Percentiles rank a stretch among this genome's conserved stretches.
phyloP scores from a whole-genome alignment of 2,113 vertebrate genomes.

The Isurus oxyrinchus region DNA sequence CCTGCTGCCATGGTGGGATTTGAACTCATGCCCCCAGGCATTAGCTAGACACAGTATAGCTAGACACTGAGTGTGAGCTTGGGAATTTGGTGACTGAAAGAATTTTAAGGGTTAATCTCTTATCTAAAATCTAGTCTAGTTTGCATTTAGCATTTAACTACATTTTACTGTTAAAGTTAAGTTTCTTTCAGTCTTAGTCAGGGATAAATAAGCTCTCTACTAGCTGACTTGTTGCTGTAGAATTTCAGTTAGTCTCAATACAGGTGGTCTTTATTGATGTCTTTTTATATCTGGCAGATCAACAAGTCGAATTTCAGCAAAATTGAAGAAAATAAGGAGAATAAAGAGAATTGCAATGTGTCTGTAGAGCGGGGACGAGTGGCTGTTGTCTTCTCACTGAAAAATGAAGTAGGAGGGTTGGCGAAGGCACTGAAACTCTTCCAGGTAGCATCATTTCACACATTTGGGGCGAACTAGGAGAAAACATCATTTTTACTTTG shows the following conservation, averaged over 20 bases:
- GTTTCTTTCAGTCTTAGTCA: too few species aligned
- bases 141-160: too few species aligned
- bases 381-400: constrained; percentile 86
- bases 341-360: constrained; percentile 78
- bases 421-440: constrained; percentile 92
- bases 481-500: neutral
- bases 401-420: constrained; percentile 93
- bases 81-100: too few species aligned
- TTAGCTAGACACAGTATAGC: too few species aligned
- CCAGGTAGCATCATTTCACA: constrained; percentile 60
- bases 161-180: too few species aligned
- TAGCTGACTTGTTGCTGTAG: neutral
- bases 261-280: neutral
- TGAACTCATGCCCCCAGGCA: too few species aligned
- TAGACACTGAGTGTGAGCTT: too few species aligned
- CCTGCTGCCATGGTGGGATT: too few species aligned
- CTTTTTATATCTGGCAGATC: constrained; percentile 54
- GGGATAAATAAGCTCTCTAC: too few species aligned
- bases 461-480: neutral
- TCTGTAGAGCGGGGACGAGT: constrained; percentile 68
- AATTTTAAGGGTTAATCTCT: too few species aligned
- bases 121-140: too few species aligned
- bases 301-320: constrained; percentile 72
- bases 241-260: too few species aligned
- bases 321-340: constrained; percentile 87